A percentile compares a stretch with the other conserved stretches of the same genome.
phyloP scores from a whole-genome alignment of 2,797 vertebrate species.

The Clarias laeviceps region DNA sequence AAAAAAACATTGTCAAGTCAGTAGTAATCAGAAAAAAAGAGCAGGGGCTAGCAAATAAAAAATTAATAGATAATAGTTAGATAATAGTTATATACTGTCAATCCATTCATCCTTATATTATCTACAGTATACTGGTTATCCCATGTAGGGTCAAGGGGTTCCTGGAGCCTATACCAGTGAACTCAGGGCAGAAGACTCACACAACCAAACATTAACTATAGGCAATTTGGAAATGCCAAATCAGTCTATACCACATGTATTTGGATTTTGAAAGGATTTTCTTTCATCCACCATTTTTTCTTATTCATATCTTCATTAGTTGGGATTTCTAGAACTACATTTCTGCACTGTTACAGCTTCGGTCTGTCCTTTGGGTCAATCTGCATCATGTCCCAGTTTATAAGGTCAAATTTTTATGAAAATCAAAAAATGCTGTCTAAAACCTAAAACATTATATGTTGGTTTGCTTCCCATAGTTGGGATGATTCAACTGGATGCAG shows the following conservation, averaged over 20 bases:
- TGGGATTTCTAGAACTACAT: background rate
- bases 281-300: background rate
- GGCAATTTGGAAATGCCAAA: no score
- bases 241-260: no score
- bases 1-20: background rate
- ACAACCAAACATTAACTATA: no score
- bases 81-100: no score
- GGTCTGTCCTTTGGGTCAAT: background rate
- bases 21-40: background rate
- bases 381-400: background rate
- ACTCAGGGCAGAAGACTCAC: no score
- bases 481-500: background rate
- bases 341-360: background rate
- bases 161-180: no score
- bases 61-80: background rate
- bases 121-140: no score
- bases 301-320: background rate
- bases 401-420: background rate
- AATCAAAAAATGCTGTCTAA: background rate
- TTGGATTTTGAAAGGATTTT: no score
- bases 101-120: no score
- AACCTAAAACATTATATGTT: conserved; percentile 1
- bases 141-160: no score
- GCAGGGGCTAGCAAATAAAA: no score
- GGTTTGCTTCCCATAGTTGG: background rate